phyloP scores from a whole-genome alignment of 2,113 vertebrate species.

The Hucho hucho region DNA sequence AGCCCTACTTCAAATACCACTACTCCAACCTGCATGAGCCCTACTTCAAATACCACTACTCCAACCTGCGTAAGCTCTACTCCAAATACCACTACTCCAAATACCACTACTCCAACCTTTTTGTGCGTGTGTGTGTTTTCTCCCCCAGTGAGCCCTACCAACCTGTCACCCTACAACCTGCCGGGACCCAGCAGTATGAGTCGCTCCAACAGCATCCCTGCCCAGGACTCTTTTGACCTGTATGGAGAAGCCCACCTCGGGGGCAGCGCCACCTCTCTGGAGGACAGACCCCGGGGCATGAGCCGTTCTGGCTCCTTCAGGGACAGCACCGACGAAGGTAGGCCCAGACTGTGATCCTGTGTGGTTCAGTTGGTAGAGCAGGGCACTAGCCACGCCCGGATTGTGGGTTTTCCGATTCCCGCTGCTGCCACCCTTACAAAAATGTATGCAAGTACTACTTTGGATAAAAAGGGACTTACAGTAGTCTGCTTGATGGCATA shows the following conservation, averaged over 20 bases:
- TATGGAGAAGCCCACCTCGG: slow-evolving; percentile 90
- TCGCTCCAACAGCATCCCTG: slow-evolving; percentile 96
- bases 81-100: no score
- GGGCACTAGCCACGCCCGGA: no score
- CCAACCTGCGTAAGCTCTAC: no score
- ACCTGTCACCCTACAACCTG: slow-evolving; percentile 86
- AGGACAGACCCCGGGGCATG: slow-evolving; percentile 89
- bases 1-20: no score
- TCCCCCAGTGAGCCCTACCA: slow-evolving; percentile 93
- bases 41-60: no score
- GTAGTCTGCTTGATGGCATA: no score
- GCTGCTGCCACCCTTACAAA: no score
- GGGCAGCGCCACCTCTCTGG: slow-evolving; percentile 92
- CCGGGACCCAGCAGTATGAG: slow-evolving; percentile 89
- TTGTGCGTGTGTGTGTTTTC: neutral
- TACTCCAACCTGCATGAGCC: no score
- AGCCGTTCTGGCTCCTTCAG: slow-evolving; percentile 96
- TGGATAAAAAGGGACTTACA: no score
- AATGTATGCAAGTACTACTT: no score
- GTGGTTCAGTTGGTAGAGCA: neutral
- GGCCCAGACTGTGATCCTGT: slow-evolving; percentile 4
- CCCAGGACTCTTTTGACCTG: slow-evolving; percentile 92
- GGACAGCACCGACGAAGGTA: slow-evolving; percentile 98
- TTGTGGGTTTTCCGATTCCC: no score
- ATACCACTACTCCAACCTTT: neutral